These are phyloP conservation scores for Sarcophaga subvicina DNA, from an alignment of 2,888 invertebrate genomes.

Conservation along the genomic window DNA sequence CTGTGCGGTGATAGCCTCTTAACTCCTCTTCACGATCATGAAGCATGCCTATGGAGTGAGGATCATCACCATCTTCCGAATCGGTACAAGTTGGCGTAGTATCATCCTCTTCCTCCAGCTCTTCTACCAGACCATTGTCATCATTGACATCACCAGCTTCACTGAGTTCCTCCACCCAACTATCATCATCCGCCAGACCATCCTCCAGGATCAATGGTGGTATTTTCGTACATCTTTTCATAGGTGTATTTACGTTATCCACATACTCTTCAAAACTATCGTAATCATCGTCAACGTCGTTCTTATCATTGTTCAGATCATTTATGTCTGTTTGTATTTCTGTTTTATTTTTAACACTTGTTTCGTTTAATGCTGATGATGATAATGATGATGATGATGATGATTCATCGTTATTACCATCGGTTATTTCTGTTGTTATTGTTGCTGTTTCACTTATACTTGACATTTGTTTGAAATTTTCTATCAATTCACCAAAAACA, in stretches of 20 bases:
- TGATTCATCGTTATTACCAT: conserved; percentile 45
- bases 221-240: conserved; percentile 54
- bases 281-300: conserved; percentile 58
- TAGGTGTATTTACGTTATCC: conserved; percentile 5
- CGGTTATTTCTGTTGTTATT: conserved; percentile 57
- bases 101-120: conserved; percentile 83
- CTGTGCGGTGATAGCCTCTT: conserved; percentile 90
- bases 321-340: conserved; percentile 32
- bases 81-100: conserved; percentile 79
- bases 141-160: conserved; percentile 86
- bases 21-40: conserved; percentile 91
- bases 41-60: conserved; percentile 81
- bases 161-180: conserved; percentile 94
- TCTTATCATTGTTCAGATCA: conserved; percentile 73
- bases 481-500: conserved; percentile 42
- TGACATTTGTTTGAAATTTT: conserved; percentile 63
- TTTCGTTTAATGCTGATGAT: conserved; percentile 35
- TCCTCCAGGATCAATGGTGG: conserved; percentile 87
- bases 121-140: conserved; percentile 20
- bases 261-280: conserved; percentile 61
- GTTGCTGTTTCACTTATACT: conserved; percentile 57
- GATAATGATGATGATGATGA: conserved; percentile 67
- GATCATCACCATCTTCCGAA: conserved; percentile 76
- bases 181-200: conserved; percentile 94
- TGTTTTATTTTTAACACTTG: conserved; percentile 48